Evolutionary conservation across 2,797 vertebrate genomes (phyloP).

Genomic region (Chelonia mydas): DNA sequence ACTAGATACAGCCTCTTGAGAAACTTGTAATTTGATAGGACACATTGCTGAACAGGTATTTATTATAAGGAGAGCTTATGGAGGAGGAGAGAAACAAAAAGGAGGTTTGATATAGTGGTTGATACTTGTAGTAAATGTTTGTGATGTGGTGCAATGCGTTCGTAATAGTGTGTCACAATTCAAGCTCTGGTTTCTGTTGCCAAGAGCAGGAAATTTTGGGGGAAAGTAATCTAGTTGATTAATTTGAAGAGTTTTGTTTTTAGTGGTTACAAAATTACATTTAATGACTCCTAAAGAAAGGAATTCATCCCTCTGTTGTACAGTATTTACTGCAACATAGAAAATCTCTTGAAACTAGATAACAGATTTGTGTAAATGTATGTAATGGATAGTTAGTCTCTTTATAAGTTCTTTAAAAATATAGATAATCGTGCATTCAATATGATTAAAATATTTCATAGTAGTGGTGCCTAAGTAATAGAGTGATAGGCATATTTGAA

Average conservation of each 20-base stretch:
- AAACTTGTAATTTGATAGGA: rapidly evolving
- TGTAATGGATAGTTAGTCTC: not conserved
- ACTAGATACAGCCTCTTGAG: not conserved
- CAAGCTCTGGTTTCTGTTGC: not conserved
- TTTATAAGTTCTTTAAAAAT: not conserved
- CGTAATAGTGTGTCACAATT: not conserved
- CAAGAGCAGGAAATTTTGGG: not conserved
- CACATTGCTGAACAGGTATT: not conserved
- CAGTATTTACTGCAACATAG: not conserved
- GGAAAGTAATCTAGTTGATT: not conserved
- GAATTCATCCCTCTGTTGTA: not conserved
- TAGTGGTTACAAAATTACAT: not conserved
- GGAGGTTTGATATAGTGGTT: not conserved
- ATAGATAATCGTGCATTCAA: not conserved
- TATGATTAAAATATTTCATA: not conserved
- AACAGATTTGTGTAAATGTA: rapidly evolving
- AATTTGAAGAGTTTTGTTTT: not conserved
- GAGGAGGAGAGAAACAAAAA: not conserved
- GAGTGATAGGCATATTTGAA: not conserved
- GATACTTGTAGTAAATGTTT: not conserved
- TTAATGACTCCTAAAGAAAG: not conserved
- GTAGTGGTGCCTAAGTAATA: not conserved
- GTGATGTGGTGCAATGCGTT: not conserved
- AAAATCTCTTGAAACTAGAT: not conserved
- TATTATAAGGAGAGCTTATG: not conserved